These are phyloP conservation scores for Aspidoscelis tigris DNA, from an alignment of 2,113 vertebrate genomes.

Conservation along the genomic window DNA sequence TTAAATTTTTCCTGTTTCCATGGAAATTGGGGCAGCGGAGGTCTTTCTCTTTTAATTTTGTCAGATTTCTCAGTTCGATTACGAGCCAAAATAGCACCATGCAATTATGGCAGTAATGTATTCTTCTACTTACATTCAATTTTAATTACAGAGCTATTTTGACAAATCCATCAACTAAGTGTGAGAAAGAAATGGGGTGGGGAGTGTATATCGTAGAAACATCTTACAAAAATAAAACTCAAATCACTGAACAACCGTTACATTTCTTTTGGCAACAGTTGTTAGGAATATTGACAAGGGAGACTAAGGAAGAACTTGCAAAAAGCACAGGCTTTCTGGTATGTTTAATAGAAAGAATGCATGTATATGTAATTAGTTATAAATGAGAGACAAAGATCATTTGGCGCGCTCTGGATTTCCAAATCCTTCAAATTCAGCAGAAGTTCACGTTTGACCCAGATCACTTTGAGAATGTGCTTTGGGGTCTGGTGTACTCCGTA, in stretches of 20 bases:
- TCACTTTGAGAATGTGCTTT: too few species aligned
- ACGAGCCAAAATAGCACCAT: constrained; percentile 53
- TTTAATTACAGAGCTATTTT: constrained; percentile 48
- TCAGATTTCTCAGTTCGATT: constrained; percentile 51
- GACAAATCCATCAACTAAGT: constrained; percentile 30
- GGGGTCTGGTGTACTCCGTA: too few species aligned
- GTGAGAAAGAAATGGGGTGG: constrained; percentile 37
- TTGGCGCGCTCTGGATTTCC: not conserved
- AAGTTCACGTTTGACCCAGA: too few species aligned
- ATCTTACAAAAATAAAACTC: not conserved
- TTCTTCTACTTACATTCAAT: constrained; percentile 49
- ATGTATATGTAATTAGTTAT: not conserved
- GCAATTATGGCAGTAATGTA: constrained; percentile 57
- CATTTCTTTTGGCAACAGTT: constrained; percentile 49
- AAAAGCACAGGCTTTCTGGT: constrained; percentile 34
- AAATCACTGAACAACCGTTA: constrained; percentile 38
- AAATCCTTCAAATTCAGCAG: too few species aligned
- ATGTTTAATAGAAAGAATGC: constrained; percentile 42
- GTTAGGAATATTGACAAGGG: constrained; percentile 21
- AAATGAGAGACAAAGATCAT: not conserved
- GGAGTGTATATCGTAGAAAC: constrained; percentile 19
- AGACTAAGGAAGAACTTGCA: constrained; percentile 38
- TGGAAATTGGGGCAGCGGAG: constrained; percentile 68
- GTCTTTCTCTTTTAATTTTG: constrained; percentile 56
- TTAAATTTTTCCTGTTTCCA: constrained; percentile 59